Percentiles rank a stretch among this genome's conserved stretches.
Conservation (phyloP, 2,888 invertebrate species). For the Hydraecia micacea region DNA sequence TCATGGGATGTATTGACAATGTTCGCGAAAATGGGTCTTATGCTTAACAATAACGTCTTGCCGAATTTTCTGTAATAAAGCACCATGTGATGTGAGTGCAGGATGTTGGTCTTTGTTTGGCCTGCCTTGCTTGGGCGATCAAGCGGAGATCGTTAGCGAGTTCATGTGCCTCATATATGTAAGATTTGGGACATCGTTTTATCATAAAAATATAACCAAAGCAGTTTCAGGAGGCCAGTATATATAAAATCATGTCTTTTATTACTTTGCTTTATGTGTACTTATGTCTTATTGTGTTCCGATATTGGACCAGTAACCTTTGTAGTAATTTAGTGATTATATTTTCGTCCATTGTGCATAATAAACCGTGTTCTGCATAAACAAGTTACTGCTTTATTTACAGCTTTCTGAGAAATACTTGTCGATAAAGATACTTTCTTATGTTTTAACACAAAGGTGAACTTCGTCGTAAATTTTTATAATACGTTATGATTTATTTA, state of each 20-base stretch:
- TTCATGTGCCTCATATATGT: constrained; percentile 43
- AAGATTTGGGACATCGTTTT: constrained; percentile 54
- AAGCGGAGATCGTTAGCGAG: constrained; percentile 69
- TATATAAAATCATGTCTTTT: background rate
- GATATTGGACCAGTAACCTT: constrained; percentile 9
- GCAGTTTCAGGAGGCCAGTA: background rate
- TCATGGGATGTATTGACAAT: constrained; percentile 55
- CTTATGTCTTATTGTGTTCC: background rate
- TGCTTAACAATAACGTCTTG: constrained; percentile 45
- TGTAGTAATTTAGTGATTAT: background rate
- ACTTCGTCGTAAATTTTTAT: constrained; percentile 42
- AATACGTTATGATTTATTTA: constrained; percentile 41
- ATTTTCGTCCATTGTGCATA: constrained; percentile 25
- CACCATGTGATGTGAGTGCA: constrained; percentile 69
- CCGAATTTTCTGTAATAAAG: constrained; percentile 67
- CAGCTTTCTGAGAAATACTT: constrained; percentile 25
- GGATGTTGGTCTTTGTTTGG: constrained; percentile 70
- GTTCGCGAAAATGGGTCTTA: constrained; percentile 49
- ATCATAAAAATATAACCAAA: constrained; percentile 9
- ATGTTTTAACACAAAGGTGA: constrained; percentile 32
- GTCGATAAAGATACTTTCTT: constrained; percentile 29
- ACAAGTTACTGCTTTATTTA: constrained; percentile 6
- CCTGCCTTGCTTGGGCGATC: constrained; percentile 75
- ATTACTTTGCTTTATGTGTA: constrained; percentile 2
- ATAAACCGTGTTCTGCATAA: background rate